Base-by-base conservation (phyloP, 2,797 vertebrate genomes). In the Peromyscus melanophrys region DNA sequence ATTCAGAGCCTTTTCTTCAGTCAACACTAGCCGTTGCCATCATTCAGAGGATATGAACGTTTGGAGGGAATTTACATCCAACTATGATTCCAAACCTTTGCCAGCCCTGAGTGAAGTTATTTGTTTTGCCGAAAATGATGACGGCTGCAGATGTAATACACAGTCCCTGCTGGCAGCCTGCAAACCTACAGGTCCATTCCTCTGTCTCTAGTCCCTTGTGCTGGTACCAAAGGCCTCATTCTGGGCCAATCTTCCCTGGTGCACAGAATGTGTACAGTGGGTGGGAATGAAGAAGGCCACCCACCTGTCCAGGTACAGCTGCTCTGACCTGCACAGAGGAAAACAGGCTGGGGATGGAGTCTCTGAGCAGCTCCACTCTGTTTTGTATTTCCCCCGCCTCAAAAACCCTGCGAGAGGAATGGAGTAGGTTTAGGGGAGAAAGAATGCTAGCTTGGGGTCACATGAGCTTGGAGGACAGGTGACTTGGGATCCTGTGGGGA, bases 351-450 rank as follows among this genome's bases (percentile, higher is more conserved):
- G 1, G 52, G 0, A 29, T 0, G 9, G 27, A 59, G 52, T 46
- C 23, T 0, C 17, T 8, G 0, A 2, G 12, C 10, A 19, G 31
- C 31, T 4, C 2, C 2, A 7, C 21, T 55, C n/a, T 34, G 13
- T 21, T 34, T 23, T 17, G 23, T 34, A 63, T 13, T 23, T 19
- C 29, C 17, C 57, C 27, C 0, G 3, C 57, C 25, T 63, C 37
- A 69, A 86, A n/a, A 25, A 27, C 40, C 12, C 67, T 6, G 6
- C 52, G 49, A 73, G 67, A 87, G n/a, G 61, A 65, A 46, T 34
- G 17, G 8, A 34, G 61, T 11, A 8, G 46, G 43, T 37, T 65
- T 31, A 9, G 27, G 14, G 61, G 10, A 23, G 43, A 46, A 65
- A 34, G 10, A 19, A 25, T 49, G 29, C 10, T 43, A 49, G 19